Evolutionary conservation across 2,113 vertebrate genomes (phyloP).

Genomic region (Callipepla squamata): DNA sequence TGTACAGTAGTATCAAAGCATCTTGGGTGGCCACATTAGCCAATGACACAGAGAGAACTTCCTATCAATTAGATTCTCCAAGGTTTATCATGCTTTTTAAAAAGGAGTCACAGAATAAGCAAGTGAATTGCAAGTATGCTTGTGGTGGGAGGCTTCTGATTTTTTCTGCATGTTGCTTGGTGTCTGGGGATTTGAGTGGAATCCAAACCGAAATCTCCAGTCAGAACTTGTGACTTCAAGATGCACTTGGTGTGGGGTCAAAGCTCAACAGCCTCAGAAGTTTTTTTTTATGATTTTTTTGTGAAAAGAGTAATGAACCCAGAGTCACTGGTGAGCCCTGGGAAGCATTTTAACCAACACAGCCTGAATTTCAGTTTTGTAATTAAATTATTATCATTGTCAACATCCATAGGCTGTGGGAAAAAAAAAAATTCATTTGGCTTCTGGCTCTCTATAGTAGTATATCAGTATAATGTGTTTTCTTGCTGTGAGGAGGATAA

Average conservation of each 20-base stretch:
- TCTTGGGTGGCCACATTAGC: neutral
- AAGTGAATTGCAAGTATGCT: neutral
- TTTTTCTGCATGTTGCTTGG: neutral
- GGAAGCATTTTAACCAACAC: neutral
- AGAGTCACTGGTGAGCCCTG: neutral
- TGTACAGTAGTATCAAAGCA: neutral
- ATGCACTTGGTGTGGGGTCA: neutral
- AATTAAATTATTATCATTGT: conserved; percentile 33
- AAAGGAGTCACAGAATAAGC: neutral
- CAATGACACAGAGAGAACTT: neutral
- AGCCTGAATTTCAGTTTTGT: neutral
- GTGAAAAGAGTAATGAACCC: neutral
- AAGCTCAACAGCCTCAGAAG: neutral
- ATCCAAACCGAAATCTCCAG: neutral
- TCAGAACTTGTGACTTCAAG: neutral
- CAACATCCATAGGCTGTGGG: neutral
- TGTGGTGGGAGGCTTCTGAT: neutral
- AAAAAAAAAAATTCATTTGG: conserved; percentile 33
- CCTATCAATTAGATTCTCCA: neutral
- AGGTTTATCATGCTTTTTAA: accelerated
- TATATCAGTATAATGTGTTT: neutral
- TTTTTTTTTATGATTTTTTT: neutral
- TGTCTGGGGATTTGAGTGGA: neutral
- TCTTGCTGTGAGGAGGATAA: neutral
- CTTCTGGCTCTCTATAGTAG: neutral